Evolutionary conservation across 2,888 invertebrate genomes (phyloP), one percentile per base, ranked within the genome.

Genomic region (Laothoe populi): DNA sequence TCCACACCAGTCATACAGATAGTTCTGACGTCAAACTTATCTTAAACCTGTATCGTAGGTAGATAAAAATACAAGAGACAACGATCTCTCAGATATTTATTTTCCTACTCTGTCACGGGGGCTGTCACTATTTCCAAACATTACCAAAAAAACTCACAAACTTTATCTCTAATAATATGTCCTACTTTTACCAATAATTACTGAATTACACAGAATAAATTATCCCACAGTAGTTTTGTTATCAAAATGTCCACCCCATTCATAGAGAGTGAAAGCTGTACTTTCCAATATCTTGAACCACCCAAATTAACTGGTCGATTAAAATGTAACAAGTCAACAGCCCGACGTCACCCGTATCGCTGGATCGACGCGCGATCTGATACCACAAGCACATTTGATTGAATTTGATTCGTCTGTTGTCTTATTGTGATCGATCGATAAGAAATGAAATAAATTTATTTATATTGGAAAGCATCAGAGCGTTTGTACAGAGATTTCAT

Each of bases 311-410:
- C 65, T 63, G 69, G 64, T 65, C 70, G 77, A 79, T 76, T 73
- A 74, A 72, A 72, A 73, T 73, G 60, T 73, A 75, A 78, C 75
- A 75, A 78, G 71, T 75, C 74, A 74, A 73, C 70, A 68, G 67
- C 60, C 40, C 1, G 4, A 19, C 40, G 35, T 23, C 42, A 49
- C 31, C 21, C 8, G 11, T 45, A 75, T 68, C 69, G 65, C 65
- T 64, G 66, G 70, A 44, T 57, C 62, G 57, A 58, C 45, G 64
- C 62, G 65, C 65, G 70, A 77, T 77, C 73, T 66, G 74, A 77
- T 74, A 73, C 70, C 19, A 38, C 38, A 63, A 61, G 73, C 75
- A 74, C 19, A 19, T 53, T 35, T 53, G 53, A 53, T 53, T 70
- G 71, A 70, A 72, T 72, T 70, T 66, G 72, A 73, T 74, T 70